Evolutionary conservation across 2,888 invertebrate species (phyloP).

Genomic region (Aethes cnicana): DNA sequence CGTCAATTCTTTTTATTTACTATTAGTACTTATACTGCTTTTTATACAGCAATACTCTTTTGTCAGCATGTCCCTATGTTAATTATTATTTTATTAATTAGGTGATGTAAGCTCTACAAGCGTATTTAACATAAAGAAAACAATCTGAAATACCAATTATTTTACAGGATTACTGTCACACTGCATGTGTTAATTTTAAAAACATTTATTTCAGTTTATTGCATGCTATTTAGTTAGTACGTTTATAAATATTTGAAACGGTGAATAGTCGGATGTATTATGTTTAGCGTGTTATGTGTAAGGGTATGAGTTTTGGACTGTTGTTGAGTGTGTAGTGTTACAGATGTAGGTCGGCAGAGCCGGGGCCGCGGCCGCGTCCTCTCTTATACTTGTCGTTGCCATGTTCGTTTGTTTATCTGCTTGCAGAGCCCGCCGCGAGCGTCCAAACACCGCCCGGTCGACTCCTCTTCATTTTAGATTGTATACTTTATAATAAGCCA

Average conservation of each 20-base stretch:
- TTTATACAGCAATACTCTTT: too few species aligned
- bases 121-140: slow-evolving; percentile 57
- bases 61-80: too few species aligned
- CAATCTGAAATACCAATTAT: slow-evolving; percentile 30
- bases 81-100: neutral
- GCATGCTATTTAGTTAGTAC: slow-evolving; percentile 44
- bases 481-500: slow-evolving; percentile 44
- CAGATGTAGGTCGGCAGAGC: slow-evolving; percentile 70
- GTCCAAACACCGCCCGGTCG: slow-evolving; percentile 49
- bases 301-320: slow-evolving; percentile 37
- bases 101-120: slow-evolving; percentile 34
- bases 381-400: slow-evolving; percentile 61
- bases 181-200: slow-evolving; percentile 46
- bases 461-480: slow-evolving; percentile 60
- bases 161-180: slow-evolving; percentile 32
- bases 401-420: slow-evolving; percentile 77
- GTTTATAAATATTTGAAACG: neutral
- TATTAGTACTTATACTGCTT: too few species aligned
- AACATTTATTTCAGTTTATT: slow-evolving; percentile 56
- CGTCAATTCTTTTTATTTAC: too few species aligned
- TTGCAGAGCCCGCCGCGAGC: slow-evolving; percentile 64
- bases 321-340: slow-evolving; percentile 78
- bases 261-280: neutral
- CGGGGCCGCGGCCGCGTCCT: slow-evolving; percentile 51
- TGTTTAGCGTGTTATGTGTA: neutral